Percentiles rank a stretch among this genome's conserved stretches.
Conservation (phyloP, 1,140 invertebrate genomes). For the Nebria ingens region DNA sequence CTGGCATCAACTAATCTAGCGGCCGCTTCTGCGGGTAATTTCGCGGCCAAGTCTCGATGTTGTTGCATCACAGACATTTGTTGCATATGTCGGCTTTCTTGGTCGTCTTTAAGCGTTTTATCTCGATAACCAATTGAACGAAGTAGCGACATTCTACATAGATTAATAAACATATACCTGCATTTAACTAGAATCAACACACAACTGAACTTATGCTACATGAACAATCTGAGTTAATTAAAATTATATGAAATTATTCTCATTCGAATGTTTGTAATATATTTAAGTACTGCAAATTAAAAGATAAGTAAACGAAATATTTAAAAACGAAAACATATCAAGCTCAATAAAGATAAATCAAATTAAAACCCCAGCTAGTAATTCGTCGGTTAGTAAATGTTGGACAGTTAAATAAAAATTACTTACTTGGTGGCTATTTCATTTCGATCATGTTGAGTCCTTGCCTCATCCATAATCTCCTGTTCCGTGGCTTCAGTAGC, state of each 20-base stretch:
- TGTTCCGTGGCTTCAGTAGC: slow-evolving; percentile 22
- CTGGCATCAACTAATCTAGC: slow-evolving; percentile 56
- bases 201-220: slow-evolving; percentile 6
- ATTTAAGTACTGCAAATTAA: no score
- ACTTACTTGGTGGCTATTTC: slow-evolving; percentile 20
- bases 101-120: slow-evolving; percentile 59
- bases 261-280: no score
- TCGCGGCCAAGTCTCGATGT: slow-evolving; percentile 51
- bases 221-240: no score
- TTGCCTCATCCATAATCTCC: slow-evolving; percentile 7
- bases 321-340: no score
- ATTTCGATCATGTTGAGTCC: slow-evolving; percentile 22
- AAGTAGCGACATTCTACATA: slow-evolving; percentile 55
- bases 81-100: slow-evolving; percentile 55
- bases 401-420: no score
- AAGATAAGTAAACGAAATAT: no score
- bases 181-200: neutral
- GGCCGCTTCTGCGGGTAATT: slow-evolving; percentile 53
- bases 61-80: slow-evolving; percentile 58
- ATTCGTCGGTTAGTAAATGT: no score
- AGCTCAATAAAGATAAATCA: no score
- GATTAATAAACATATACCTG: slow-evolving; percentile 1
- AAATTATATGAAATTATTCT: no score
- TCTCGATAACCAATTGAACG: slow-evolving; percentile 61
- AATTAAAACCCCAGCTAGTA: no score